Base-by-base conservation (phyloP, 2,888 invertebrate species). In the Hecatera dysodea region DNA sequence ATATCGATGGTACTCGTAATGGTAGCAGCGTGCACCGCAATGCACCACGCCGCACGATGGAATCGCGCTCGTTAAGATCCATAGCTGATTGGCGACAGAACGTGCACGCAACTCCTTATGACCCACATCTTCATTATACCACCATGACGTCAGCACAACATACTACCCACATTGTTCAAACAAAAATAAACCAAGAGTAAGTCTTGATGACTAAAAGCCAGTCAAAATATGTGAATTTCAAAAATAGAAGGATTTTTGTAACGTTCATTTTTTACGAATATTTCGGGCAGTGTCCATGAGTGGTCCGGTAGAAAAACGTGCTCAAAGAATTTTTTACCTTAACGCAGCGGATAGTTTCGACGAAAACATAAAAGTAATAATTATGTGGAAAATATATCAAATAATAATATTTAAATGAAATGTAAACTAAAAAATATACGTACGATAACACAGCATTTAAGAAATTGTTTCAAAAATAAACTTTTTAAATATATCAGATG, bases 21-120 rank as follows among this genome's bases (percentile, higher is more conserved):
- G 46, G 36, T 33, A 52, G 57, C 53, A 52, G 59, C 70, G 12
- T 72, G 79, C 74, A 70, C 74, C 66, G 79, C 78, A 77, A 55
- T 82, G 81, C 81, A 82, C 64, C 82, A 63, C 74, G 52, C 39
- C 65, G 15, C 50, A 48, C 69, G 80, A 72, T 70, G 81, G 81
- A 33, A 77, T 80, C 78, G 56, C 69, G 72, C 70, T 80, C 81
- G 81, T 82, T 77, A 71, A 77, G 76, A 80, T 77, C 67, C 53
- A 68, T 57, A 56, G 80, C 65, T 63, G 83, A 82, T 82, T 74
- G 80, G 80, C 83, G 83, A 82, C 80, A 80, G 72, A 52, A 42
- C 69, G 12, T 12, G 64, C 83, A 80, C 83, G 69, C 81, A 68
- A 80, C 67, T 53, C 72, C 80, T 74, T 61, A 60, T 72, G 65